Base-by-base conservation (phyloP, 92 coral and sea anemone species). In the Umimayanthus kanabou region DNA sequence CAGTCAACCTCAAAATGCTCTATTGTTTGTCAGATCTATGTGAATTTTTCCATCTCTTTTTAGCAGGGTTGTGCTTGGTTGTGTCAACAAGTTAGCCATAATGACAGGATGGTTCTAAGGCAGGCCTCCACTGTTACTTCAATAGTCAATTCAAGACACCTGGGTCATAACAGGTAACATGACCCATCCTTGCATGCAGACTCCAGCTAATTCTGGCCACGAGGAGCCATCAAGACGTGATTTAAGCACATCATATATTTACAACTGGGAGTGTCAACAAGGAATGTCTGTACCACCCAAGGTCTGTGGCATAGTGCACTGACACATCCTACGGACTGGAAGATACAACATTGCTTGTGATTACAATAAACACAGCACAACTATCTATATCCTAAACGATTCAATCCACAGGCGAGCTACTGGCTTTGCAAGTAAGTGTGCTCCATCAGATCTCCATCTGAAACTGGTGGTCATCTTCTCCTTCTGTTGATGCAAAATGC, bases 361-460 rank as follows among this genome's bases (percentile, higher is more conserved):
- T 40, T 33, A 81, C n/a, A 81, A 39, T 8, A 7, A 65, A 81
- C 72, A 80, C 72, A 28, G n/a, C 61, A 66, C 53, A 66, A 81
- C 64, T 81, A 81, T 43, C 85, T 81, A 81, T 39, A 66, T 43
- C 75, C 49, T 81, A 58, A 66, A 66, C 76, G 72, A 28, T 65
- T n/a, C 85, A 61, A 66, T 66, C 85, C 82, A 78, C 22, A 15
- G 66, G 37, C 25, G 61, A 23, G 25, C 39, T n/a, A 39, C 29
- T 39, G 57, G 76, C 76, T 39, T n/a, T 43, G 76, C 42, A 66
- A 10, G 85, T 22, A 61, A 37, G 75, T 33, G 22, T 16, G 53
- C 67, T 47, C 85, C 78, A 22, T 92, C 89, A 96, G 88, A 96
- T 96, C 75, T 96, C 99, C 99, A 96, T 96, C 88, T 96, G 94